A percentile compares a stretch with the other conserved stretches of the same genome.
phyloP scores from a whole-genome alignment of 2,113 vertebrate genomes.

The Hydrochoerus hydrochaeris region DNA sequence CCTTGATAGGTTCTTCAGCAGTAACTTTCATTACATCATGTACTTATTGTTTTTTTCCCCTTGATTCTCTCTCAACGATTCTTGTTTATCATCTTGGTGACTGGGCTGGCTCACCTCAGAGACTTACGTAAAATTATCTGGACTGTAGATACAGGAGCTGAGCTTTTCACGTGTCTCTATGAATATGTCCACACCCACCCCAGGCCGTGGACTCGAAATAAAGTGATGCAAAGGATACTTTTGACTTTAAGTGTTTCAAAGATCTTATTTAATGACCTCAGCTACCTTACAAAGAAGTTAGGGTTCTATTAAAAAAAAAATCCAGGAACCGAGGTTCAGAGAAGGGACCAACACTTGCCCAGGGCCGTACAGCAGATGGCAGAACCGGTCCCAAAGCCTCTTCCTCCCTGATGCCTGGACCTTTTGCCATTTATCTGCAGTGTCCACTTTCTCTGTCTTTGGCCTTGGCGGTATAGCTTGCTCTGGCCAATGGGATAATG shows the following conservation, averaged over 20 bases:
- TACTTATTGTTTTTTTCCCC: slow-evolving; percentile 44
- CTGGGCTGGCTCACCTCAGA: slow-evolving; percentile 2
- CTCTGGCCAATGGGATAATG: background rate
- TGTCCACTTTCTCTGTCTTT: background rate
- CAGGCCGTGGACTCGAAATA: background rate
- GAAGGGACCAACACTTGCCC: background rate
- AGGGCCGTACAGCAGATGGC: background rate
- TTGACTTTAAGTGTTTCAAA: background rate
- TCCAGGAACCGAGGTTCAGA: background rate
- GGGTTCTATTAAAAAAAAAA: background rate
- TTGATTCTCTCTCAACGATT: slow-evolving; percentile 10
- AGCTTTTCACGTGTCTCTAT: background rate
- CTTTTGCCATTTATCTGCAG: background rate
- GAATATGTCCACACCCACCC: background rate
- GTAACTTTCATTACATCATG: slow-evolving; percentile 77
- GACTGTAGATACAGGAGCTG: background rate
- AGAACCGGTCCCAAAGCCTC: background rate
- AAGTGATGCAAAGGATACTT: background rate
- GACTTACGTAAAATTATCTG: background rate
- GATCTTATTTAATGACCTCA: background rate
- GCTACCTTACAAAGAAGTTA: background rate
- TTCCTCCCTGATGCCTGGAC: background rate
- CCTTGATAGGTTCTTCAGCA: slow-evolving; percentile 62
- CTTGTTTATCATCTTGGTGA: slow-evolving; percentile 19
- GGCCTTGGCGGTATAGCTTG: background rate